These are phyloP conservation scores for Campoletis raptor DNA, from an alignment of 2,888 invertebrate species.

Conservation along the genomic window DNA sequence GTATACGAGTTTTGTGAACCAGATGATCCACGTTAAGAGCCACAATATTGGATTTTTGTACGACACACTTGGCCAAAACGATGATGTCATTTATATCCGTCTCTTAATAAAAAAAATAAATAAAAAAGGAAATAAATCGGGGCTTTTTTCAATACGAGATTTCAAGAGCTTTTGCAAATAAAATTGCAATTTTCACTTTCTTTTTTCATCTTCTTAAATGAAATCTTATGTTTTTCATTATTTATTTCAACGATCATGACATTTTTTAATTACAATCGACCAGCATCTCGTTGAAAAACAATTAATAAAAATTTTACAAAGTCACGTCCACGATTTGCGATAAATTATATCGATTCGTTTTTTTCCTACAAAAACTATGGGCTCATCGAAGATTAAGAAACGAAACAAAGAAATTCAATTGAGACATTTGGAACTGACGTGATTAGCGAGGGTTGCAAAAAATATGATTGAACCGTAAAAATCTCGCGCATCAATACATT, in stretches of 20 bases:
- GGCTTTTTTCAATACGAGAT: not conserved
- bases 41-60: conserved; percentile 44
- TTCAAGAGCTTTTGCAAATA: not conserved
- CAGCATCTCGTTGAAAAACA: no score
- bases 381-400: not conserved
- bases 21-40: conserved; percentile 35
- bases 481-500: not conserved
- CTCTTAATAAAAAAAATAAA: conserved; percentile 6
- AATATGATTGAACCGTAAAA: not conserved
- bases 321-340: no score
- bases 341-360: not conserved
- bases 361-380: not conserved
- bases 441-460: not conserved
- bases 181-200: not conserved
- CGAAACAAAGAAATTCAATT: not conserved
- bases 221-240: not conserved
- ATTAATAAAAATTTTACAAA: no score
- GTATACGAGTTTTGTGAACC: conserved; percentile 37
- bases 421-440: not conserved
- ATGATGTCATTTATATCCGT: conserved; percentile 9
- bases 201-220: not conserved
- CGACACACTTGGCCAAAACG: conserved; percentile 35
- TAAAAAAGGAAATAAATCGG: not conserved
- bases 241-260: not conserved
- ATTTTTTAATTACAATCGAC: not conserved